Evolutionary conservation across 2,797 vertebrate genomes (phyloP), one percentile per base, ranked within the genome.

Genomic region (Channa striata): DNA sequence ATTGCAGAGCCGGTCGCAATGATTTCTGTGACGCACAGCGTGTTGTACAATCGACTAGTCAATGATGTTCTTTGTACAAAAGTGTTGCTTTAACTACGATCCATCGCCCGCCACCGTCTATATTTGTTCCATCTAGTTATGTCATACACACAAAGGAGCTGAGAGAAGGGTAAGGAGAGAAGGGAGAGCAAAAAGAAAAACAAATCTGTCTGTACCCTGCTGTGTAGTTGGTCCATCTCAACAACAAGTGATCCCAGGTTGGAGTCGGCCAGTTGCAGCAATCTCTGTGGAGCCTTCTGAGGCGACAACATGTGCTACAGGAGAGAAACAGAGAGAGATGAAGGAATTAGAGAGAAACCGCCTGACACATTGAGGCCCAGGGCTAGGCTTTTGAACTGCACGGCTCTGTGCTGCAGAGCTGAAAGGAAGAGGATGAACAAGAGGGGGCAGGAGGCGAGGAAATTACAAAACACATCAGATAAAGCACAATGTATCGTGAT

Each of bases 201-300:
- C n/a, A 21, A 40, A 72, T 74, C 47, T 6, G 58, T 70, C 52
- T 60, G 8, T 82, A 99, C 98, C 91, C 98, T 93, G 93, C 94
- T 96, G 90, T 98, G 95, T 30, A 99, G 93, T 52, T 98, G 97
- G 88, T 98, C 96, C 95, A 99, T 97, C 93, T 99, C 98, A 16
- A 93, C 94, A 69, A 98, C 94, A 46, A 99, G 92, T 0, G 95
- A 96, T 88, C 94, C 95, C 87, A 98, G 91, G 88, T 96, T 97
- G 87, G 95, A 96, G 86, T 95, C 95, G 19, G 97, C 96, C 91
- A 99, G 89, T 80, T 96, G 95, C 85, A 97, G 90, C 83, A 98
- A 96, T 84, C 96, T 96, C 91, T 96, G 96, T 8, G 97, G 97
- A 68, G 96, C 96, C 89, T 91, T 94, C 88, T 98, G 97, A 72